Conservation (phyloP, 1,140 invertebrate species). For the Argopecten irradians region DNA sequence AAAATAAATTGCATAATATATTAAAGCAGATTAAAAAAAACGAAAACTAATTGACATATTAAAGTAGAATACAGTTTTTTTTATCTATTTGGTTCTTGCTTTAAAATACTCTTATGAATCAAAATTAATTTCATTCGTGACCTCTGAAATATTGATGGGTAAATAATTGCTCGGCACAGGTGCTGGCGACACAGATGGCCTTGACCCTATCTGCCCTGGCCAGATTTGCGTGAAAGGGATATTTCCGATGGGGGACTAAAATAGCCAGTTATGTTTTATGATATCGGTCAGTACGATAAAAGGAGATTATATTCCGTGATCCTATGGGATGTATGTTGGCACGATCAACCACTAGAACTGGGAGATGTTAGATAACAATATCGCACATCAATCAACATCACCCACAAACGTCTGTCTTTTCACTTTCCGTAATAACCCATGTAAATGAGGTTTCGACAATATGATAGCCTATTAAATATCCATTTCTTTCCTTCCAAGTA, state of each 20-base stretch:
- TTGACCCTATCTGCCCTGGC: background rate
- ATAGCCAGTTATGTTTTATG: background rate
- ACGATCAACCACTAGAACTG: background rate
- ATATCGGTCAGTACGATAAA: background rate
- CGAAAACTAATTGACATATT: too few relatives aligned
- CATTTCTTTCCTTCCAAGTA: background rate
- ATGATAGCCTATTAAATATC: constrained; percentile 13
- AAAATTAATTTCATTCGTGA: too few relatives aligned
- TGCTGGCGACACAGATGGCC: background rate
- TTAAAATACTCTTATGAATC: too few relatives aligned
- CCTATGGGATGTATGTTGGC: background rate
- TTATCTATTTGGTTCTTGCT: too few relatives aligned
- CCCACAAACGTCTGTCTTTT: background rate
- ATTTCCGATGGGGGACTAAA: background rate
- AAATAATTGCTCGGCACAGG: background rate
- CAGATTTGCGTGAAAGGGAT: background rate
- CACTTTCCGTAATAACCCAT: background rate
- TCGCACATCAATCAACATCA: background rate
- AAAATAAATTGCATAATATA: too few relatives aligned
- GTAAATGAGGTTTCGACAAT: background rate
- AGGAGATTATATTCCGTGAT: background rate
- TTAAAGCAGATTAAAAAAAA: too few relatives aligned
- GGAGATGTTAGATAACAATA: background rate
- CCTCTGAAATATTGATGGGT: background rate
- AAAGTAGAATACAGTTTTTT: too few relatives aligned